Conservation (phyloP, 2,797 vertebrate genomes). For the Danio albolineatus region DNA sequence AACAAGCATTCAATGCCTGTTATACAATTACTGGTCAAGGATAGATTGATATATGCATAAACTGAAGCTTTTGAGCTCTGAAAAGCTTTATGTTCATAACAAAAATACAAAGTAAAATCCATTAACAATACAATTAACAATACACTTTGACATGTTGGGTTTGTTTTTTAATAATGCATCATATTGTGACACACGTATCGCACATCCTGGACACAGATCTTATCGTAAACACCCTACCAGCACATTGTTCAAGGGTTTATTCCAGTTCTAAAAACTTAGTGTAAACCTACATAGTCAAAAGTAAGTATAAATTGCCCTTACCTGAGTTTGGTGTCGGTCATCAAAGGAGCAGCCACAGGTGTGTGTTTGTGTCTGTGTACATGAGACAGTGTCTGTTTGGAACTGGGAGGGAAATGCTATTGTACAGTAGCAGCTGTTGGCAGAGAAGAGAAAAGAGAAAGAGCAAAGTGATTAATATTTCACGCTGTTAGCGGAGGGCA, state of each 20-base stretch:
- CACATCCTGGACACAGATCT: background rate
- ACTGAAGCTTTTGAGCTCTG: background rate
- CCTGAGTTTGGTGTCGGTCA: constrained; percentile 29
- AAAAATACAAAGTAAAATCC: background rate
- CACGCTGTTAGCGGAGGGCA: constrained; percentile 12
- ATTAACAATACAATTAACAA: background rate
- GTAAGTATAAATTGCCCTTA: constrained; percentile 6
- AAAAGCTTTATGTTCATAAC: no score
- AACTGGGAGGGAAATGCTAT: constrained; percentile 37
- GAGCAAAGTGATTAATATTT: constrained; percentile 56
- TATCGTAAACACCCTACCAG: background rate
- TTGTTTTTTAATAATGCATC: background rate
- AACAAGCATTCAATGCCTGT: background rate
- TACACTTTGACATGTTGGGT: no score
- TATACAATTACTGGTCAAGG: constrained; percentile 4
- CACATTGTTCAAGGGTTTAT: background rate
- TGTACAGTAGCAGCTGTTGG: constrained; percentile 54
- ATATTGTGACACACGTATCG: background rate
- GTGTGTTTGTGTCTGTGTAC: constrained; percentile 12
- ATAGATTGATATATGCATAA: background rate
- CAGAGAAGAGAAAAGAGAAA: constrained; percentile 37
- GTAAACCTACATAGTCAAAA: background rate
- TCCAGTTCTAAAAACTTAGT: background rate
- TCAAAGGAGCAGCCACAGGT: constrained; percentile 37
- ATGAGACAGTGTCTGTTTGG: background rate